Base-by-base conservation (phyloP, 2,797 vertebrate species). In the Megalops cyprinoides region DNA sequence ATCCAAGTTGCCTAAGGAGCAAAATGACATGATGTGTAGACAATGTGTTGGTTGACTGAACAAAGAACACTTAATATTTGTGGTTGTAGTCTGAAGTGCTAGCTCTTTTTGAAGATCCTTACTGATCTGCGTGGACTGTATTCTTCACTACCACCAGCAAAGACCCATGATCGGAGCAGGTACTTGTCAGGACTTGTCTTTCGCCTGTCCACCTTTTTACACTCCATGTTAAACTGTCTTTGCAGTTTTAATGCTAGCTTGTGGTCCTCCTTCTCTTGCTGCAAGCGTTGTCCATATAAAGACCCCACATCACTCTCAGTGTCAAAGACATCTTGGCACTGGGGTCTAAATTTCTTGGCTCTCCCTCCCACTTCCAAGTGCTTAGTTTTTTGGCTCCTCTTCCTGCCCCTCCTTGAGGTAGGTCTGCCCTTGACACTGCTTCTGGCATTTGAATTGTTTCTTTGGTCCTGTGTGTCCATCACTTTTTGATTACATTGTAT, bases 321-420 rank as follows among this genome's bases (percentile, higher is more conserved):
- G 44, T 91, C 85, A 1, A 81, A 65, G 87, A 90, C 44, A 83
- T 90, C 1, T 87, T 85, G 14, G 53, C 6, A 73, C 46, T 78
- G 73, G 0, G 89, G 86, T 60, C 93, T 90, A 80, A 91, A 91
- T 86, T 93, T 94, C 83, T 96, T 97, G 1, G 94, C 90, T 1
- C 73, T 34, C 60, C 93, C 92, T 0, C 88, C 91, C 62, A 94
- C 94, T 53, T 98, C 96, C 89, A 96, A 71, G 89, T 97, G 97
- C 92, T 97, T 97, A 9, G 94, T 98, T 89, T 98, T 99, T 87
- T 96, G 96, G 81, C 91, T 95, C 77, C 96, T 92, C 89, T 99
- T 99, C 23, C 90, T 93, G 65, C 97, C 96, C 76, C 93, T 89
- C 2, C 94, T 86, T 84, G 95, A 93, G 78, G 95, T 87, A 37